Base-by-base conservation (phyloP, 2,113 vertebrate species). In the Oryzias melastigma region DNA sequence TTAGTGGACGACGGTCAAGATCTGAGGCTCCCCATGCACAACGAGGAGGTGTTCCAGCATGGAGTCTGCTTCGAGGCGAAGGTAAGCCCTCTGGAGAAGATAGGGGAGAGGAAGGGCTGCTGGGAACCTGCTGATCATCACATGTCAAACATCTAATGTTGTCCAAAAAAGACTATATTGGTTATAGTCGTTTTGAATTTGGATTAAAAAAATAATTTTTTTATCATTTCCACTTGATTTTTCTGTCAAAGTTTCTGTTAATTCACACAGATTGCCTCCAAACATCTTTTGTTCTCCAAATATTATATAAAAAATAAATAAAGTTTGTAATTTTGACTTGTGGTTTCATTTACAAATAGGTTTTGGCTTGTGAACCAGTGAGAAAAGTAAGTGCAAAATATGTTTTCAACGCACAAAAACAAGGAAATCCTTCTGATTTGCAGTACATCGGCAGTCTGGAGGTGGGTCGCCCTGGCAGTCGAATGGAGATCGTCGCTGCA, bases 381-480 rank as follows among this genome's bases (percentile, higher is more conserved):
- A 12, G 35, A 35, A 35, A 35, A 35, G 35, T 35, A 35, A 12
- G 35, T 12, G 8, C 8, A 35, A 12, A 35, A 35, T 35, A 12
- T 12, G 3, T 35, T 35, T 10, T 35, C 10, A 35, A 27, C 6
- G 35, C 35, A 10, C 35, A 35, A 35, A 35, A 12, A 35, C 7
- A 8, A 35, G 35, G 35, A 35, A 68, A 51, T 41, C 51, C 56
- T 8, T 65, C 24, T 59, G 52, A 76, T 71, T 70, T 69, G 27
- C 80, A 99, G 97, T 99, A 98, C 57, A 96, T 99, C 0, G 97
- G 97, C 66, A 99, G 95, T 77, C 81, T 98, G 91, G 97, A 99
- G 79, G 95, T 99, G 53, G 94, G 95, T 0, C 92, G 97, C 41
- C 97, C 97, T 0, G 94, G 94, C 84, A 99, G 95, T 90, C 90